Evolutionary conservation across 1,140 invertebrate genomes (phyloP), one percentile per base, ranked within the genome.

Genomic region (Euura saliciscinereae): DNA sequence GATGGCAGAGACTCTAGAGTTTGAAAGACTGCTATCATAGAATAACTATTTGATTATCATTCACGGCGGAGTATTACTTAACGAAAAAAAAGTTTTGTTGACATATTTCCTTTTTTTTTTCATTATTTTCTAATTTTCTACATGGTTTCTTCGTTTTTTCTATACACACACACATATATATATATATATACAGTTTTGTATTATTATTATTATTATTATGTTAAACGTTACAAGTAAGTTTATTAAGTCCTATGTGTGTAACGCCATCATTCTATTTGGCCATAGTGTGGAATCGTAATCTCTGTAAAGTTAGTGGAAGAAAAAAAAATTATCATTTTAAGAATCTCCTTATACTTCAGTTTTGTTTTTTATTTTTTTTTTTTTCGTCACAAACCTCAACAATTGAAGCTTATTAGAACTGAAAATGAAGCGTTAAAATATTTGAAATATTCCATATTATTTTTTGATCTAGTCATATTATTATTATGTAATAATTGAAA

Each of bases 381-480:
- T 28, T 28, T 28, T 1, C 28, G 28, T 28, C 28, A 28, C 0
- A 28, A 28, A 28, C 28, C 28, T 28, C 1, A 28, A 28, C 28
- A 28, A 28, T 28, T 1, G 1, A 28, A 28, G 28, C 28, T 28
- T 28, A 28, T 28, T 28, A 28, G 0, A 28, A 28, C 28, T 28
- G 28, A 28, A 28, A 28, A 28, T 28, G 1, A 28, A 28, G 28
- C 28, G 28, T 28, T 28, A 28, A 28, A 28, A 28, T 28, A 28
- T 28, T 28, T 28, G 28, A 28, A 28, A 28, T 28, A 28, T 28
- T 28, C 28, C 28, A 28, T 28, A 28, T 28, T 78, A 82, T 80
- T 81, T 66, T 79, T 75, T 78, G 78, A 79, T 83, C 82, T 83
- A 83, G 82, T 83, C 82, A 82, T 70, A 73, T 46, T 59, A 28